Percentiles rank a stretch among this genome's conserved stretches.
phyloP scores from a whole-genome alignment of 2,113 vertebrate species.

The Bagarius yarrelli region DNA sequence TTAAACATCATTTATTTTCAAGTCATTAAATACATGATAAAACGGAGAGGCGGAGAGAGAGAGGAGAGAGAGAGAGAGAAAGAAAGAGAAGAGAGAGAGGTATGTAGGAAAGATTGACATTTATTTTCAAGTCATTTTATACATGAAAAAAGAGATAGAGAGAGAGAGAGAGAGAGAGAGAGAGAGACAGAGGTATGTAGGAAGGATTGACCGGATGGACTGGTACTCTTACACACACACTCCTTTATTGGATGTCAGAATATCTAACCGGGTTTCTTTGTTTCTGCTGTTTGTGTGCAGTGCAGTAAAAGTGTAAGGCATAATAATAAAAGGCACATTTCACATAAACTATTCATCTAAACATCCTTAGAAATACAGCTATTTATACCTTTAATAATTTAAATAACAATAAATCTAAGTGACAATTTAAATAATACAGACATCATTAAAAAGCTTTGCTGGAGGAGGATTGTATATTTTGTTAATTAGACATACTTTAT shows the following conservation, averaged over 20 bases:
- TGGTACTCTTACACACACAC: neutral
- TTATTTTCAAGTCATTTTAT: too few species aligned
- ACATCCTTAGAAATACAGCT: neutral
- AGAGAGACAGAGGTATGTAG: neutral
- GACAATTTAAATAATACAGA: neutral
- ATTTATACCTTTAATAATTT: too few species aligned
- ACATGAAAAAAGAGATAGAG: neutral
- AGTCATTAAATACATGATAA: too few species aligned
- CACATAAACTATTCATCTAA: neutral
- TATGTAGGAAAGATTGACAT: too few species aligned
- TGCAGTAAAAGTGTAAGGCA: neutral
- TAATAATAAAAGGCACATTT: conserved; percentile 2
- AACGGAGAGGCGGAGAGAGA: too few species aligned
- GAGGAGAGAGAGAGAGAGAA: neutral
- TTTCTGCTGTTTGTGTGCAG: neutral
- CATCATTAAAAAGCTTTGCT: neutral
- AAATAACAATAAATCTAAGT: too few species aligned
- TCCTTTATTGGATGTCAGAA: neutral
- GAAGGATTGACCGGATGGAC: neutral
- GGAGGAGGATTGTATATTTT: neutral
- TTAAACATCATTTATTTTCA: too few species aligned
- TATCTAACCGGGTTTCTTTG: neutral
- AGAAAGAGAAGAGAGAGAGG: neutral
- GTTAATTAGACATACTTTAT: neutral
- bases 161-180: neutral